Evolutionary conservation across 1,140 invertebrate genomes (phyloP).

Genomic region (Mesaphorura yosii): DNA sequence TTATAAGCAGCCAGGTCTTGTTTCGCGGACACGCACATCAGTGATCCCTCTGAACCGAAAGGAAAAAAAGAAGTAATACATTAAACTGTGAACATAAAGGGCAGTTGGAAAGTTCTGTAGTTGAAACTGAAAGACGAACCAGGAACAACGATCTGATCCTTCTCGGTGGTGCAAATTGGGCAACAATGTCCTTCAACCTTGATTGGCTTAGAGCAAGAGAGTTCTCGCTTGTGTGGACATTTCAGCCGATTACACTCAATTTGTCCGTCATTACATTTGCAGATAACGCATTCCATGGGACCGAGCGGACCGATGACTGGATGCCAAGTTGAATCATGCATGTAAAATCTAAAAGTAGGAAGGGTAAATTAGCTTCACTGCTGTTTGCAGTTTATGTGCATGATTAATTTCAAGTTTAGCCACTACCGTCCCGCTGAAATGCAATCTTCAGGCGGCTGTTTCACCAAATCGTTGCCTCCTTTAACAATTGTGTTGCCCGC

Average conservation of each 20-base stretch:
- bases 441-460: conserved; percentile 19
- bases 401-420: too few relatives aligned
- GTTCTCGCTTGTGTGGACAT: conserved; percentile 32
- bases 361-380: too few relatives aligned
- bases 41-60: conserved; percentile 14
- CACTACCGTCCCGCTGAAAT: conserved; percentile 24
- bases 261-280: conserved; percentile 33
- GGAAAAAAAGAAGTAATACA: background rate
- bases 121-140: background rate
- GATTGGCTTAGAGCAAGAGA: conserved; percentile 34
- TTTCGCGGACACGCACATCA: conserved; percentile 28
- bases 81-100: background rate
- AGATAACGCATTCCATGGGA: conserved; percentile 35
- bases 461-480: background rate
- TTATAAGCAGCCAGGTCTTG: conserved; percentile 25
- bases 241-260: conserved; percentile 34
- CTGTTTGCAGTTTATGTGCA: too few relatives aligned
- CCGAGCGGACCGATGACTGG: conserved; percentile 37
- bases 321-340: conserved; percentile 36
- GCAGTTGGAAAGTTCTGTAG: too few relatives aligned
- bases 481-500: background rate
- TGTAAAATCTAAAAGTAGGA: conserved; percentile 32
- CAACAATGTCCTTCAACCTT: conserved; percentile 35
- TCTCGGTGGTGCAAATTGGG: conserved; percentile 29
- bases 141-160: background rate